phyloP scores from a whole-genome alignment of 2,113 vertebrate genomes.

The Mungos mungo region DNA sequence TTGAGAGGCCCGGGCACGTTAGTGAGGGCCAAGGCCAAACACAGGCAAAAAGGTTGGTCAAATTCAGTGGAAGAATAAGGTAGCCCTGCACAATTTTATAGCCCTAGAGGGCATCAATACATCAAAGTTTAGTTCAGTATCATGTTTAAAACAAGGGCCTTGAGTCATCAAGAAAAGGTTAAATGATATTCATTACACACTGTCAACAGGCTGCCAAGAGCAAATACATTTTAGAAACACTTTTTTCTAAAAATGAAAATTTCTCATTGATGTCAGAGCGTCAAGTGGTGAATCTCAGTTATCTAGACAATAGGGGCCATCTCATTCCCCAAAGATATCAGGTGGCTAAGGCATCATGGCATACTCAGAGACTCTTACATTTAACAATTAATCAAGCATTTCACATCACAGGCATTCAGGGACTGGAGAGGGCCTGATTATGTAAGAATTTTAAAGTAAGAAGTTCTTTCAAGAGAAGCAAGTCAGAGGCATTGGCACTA shows the following conservation, averaged over 20 bases:
- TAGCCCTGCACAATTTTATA: background rate
- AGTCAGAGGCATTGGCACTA: background rate
- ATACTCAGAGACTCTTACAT: background rate
- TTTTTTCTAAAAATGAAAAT: slow-evolving; percentile 47
- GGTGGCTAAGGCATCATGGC: background rate
- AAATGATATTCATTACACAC: background rate
- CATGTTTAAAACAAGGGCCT: background rate
- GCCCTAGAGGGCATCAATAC: background rate
- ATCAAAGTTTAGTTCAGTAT: slow-evolving; percentile 18
- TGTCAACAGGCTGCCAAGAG: slow-evolving; percentile 23
- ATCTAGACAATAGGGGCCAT: background rate
- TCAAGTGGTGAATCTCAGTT: background rate
- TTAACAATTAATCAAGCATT: background rate
- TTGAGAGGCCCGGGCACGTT: background rate
- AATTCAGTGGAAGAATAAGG: slow-evolving; percentile 28
- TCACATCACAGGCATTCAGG: background rate
- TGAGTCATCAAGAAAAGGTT: slow-evolving; percentile 25
- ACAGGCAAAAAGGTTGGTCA: background rate
- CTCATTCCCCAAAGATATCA: background rate
- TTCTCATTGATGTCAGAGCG: slow-evolving; percentile 7
- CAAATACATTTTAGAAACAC: slow-evolving; percentile 44
- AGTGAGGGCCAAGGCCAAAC: background rate
- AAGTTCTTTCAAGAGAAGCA: slow-evolving; percentile 3
- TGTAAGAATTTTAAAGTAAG: background rate
- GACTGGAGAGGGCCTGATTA: background rate